Evolutionary conservation across 35 echinoderm and acorn worm genomes (phyloP).

Genomic region (Patiria miniata): DNA sequence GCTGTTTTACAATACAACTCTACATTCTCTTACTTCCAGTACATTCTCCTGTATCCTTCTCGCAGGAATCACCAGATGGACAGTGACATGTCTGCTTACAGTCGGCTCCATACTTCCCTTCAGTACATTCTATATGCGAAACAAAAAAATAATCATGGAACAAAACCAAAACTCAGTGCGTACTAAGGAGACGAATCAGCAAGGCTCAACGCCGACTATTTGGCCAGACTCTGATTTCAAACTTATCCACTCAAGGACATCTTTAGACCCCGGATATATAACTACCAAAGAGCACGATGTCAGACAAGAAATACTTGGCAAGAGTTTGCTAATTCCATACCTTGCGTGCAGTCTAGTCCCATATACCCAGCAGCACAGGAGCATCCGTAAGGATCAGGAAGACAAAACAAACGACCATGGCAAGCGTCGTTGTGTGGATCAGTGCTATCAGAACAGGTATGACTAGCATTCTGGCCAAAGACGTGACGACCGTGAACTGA

Average conservation of each 20-base stretch:
- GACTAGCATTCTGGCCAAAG: conserved; percentile 42
- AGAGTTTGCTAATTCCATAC: background rate
- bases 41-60: conserved; percentile 49
- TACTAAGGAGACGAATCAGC: too few relatives aligned
- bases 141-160: too few relatives aligned
- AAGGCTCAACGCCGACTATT: too few relatives aligned
- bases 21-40: background rate
- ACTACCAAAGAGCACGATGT: background rate
- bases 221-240: too few relatives aligned
- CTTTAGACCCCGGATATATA: too few relatives aligned
- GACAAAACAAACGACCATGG: conserved; percentile 59
- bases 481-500: conserved; percentile 48
- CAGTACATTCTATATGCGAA: conserved; percentile 26
- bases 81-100: conserved; percentile 55
- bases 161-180: too few relatives aligned
- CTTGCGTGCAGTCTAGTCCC: conserved; percentile 49
- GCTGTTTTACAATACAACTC: background rate
- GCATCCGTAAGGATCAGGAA: conserved; percentile 87
- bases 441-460: conserved; percentile 17
- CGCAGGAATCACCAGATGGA: background rate
- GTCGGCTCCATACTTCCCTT: conserved; percentile 30
- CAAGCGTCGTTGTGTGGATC: conserved; percentile 40
- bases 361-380: conserved; percentile 65
- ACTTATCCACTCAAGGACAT: too few relatives aligned
- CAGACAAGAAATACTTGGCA: background rate